Evolutionary conservation across 2,888 invertebrate species (phyloP).

Genomic region (Tachina lurida): DNA sequence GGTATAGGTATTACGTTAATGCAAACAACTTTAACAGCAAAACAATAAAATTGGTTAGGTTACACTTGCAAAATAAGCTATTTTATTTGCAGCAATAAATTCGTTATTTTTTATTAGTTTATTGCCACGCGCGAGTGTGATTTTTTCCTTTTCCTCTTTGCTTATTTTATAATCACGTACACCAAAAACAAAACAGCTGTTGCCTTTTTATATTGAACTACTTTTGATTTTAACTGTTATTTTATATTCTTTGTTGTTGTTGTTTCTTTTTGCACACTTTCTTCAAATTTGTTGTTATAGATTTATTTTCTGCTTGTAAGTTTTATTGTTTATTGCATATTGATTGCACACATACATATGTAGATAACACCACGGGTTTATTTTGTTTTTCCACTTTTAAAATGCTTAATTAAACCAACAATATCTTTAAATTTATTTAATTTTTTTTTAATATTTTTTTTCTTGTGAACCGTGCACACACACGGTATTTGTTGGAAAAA

Average conservation of each 20-base stretch:
- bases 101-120: slow-evolving; percentile 29
- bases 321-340: background rate
- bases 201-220: slow-evolving; percentile 46
- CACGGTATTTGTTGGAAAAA: slow-evolving; percentile 48
- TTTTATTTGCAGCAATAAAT: slow-evolving; percentile 14
- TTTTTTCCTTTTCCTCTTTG: slow-evolving; percentile 13
- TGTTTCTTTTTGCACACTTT: background rate
- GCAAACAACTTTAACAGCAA: background rate
- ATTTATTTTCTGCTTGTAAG: background rate
- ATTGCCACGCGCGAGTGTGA: slow-evolving; percentile 48
- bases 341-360: no score
- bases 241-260: background rate
- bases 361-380: background rate
- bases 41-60: slow-evolving; percentile 23
- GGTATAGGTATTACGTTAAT: slow-evolving; percentile 33
- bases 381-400: background rate
- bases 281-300: slow-evolving; percentile 1
- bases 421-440: slow-evolving; percentile 10
- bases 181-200: slow-evolving; percentile 54
- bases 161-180: slow-evolving; percentile 53
- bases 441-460: slow-evolving; percentile 14
- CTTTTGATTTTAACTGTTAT: slow-evolving; percentile 1
- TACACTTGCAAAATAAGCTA: slow-evolving; percentile 25
- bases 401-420: slow-evolving; percentile 22
- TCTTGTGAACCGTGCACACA: slow-evolving; percentile 15